Conservation (phyloP, 2,797 vertebrate genomes). For the Diglossa cyanea region DNA sequence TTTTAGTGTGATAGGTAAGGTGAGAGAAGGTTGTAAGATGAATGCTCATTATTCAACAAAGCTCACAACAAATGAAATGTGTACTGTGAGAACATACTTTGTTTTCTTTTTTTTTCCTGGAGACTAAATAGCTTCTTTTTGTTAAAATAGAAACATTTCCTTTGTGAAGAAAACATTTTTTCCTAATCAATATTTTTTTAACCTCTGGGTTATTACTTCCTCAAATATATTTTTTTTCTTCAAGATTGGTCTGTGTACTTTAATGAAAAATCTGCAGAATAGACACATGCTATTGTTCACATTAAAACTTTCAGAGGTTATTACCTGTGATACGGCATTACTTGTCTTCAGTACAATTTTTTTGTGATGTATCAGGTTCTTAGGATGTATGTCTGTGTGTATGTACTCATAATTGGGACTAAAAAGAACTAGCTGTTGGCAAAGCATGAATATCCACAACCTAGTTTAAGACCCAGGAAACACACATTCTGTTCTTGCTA, state of each 20-base stretch:
- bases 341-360: slow-evolving; percentile 71
- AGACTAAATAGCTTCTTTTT: slow-evolving; percentile 67
- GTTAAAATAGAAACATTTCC: slow-evolving; percentile 74
- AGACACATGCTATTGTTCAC: slow-evolving; percentile 71
- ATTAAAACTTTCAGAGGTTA: slow-evolving; percentile 77
- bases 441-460: slow-evolving; percentile 10
- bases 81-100: slow-evolving; percentile 62
- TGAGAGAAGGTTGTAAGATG: slow-evolving; percentile 63
- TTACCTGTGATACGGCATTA: slow-evolving; percentile 68
- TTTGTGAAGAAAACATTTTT: slow-evolving; percentile 79
- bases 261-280: slow-evolving; percentile 77
- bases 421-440: slow-evolving; percentile 58
- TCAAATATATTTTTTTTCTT: slow-evolving; percentile 64
- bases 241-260: slow-evolving; percentile 75
- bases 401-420: slow-evolving; percentile 59
- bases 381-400: slow-evolving; percentile 65
- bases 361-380: slow-evolving; percentile 49
- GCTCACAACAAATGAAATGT: slow-evolving; percentile 69
- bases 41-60: slow-evolving; percentile 75
- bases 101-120: slow-evolving; percentile 20
- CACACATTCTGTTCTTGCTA: neutral
- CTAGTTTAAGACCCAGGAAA: neutral
- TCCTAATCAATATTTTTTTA: slow-evolving; percentile 81
- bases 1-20: slow-evolving; percentile 64
- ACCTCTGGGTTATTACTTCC: slow-evolving; percentile 79